These are phyloP conservation scores for Bradysia coprophila DNA, from an alignment of 1,140 invertebrate genomes.

Conservation along the genomic window DNA sequence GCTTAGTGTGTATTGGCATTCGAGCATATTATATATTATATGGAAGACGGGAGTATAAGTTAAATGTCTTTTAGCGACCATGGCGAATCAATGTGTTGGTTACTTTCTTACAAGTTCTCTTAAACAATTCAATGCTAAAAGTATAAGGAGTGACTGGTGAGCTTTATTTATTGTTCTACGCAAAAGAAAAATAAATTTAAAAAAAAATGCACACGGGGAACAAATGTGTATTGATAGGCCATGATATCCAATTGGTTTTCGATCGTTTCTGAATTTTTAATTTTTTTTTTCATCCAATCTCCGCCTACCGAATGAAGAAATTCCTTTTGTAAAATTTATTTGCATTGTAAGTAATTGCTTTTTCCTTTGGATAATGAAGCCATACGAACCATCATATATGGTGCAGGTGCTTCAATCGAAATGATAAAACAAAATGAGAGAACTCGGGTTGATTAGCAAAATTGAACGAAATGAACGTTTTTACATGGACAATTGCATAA, in stretches of 20 bases:
- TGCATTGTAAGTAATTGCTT: no score
- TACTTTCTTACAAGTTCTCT: neutral
- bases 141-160: neutral
- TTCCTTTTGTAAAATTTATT: no score
- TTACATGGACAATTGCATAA: no score
- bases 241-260: neutral
- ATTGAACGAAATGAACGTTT: no score
- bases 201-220: neutral
- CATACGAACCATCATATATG: no score
- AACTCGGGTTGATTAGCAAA: no score
- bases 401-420: no score
- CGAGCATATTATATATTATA: neutral
- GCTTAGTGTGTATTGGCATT: neutral
- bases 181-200: neutral
- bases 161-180: neutral
- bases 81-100: neutral
- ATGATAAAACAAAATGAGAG: no score
- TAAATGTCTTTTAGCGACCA: neutral
- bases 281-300: neutral
- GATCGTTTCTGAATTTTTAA: neutral
- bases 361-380: no score
- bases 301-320: neutral
- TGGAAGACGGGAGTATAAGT: neutral
- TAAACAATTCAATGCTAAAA: neutral
- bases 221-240: neutral